Evolutionary conservation across 2,888 invertebrate genomes (phyloP), one percentile per base, ranked within the genome.

Genomic region (Parnassius apollo): DNA sequence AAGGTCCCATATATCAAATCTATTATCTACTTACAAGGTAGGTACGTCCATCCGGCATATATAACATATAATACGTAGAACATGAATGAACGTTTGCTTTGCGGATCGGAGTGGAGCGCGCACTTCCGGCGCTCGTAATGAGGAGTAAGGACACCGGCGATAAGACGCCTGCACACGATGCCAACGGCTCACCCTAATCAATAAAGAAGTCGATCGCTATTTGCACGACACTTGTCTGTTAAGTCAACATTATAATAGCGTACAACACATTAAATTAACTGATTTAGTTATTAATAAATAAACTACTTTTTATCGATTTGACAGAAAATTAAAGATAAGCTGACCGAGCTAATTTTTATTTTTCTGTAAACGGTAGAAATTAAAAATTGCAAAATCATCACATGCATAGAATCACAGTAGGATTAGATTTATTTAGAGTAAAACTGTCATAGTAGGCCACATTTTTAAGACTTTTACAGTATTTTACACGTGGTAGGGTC

Each of bases 121-220:
- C 80, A 83, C 86, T 88, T 90, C 89, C 90, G 89, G 76, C 83
- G 77, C 81, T 79, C 73, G 81, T 82, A 86, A 84, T 88, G 87
- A 86, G 88, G 86, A 85, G 84, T 88, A 88, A 86, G 88, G 86
- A 85, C 87, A 82, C 78, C 78, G 80, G 80, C 83, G 86, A 88
- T 88, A 89, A 71, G 69, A 66, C 69, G 68, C 61, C 57, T 62
- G 68, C 66, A 66, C 65, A 65, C 69, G 51, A 61, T 66, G 57
- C 59, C 55, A 56, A 44, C 49, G 35, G 44, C 50, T 51, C 46
- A 45, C 12, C 64, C 45, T 59, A 55, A 63, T 59, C 63, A 55
- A 55, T 59, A 59, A 50, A 22, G 48, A 53, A 51, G 25, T 50
- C 50, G 42, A 53, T 35, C 12, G 9, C 46, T 57, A n/a, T 42